Conservation (phyloP, 2,797 vertebrate genomes). For the Labeo calbasu region DNA sequence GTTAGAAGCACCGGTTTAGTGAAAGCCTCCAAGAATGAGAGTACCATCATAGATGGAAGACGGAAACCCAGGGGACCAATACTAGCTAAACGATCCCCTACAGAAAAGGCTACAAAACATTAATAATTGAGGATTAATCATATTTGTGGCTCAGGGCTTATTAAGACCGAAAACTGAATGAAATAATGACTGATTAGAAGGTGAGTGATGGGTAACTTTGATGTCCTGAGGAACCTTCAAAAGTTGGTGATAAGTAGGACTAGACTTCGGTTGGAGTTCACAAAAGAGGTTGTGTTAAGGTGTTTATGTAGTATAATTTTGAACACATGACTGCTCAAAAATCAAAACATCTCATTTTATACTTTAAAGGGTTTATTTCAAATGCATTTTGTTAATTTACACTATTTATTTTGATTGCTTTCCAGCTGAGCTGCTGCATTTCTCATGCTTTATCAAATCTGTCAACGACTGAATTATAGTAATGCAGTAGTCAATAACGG, state of each 20-base stretch:
- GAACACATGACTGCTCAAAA: background rate
- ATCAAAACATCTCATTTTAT: background rate
- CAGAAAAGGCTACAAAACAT: constrained; percentile 21
- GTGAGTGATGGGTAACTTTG: background rate
- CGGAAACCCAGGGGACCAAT: background rate
- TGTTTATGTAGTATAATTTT: background rate
- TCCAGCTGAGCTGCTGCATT: constrained; percentile 3
- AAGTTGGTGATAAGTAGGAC: background rate
- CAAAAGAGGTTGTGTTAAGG: background rate
- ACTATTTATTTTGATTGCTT: background rate
- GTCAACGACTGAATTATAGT: constrained; percentile 5
- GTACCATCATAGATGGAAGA: constrained; percentile 25
- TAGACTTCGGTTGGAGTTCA: background rate
- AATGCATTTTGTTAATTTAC: background rate
- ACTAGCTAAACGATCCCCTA: constrained; percentile 24
- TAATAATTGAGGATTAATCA: constrained; percentile 40
- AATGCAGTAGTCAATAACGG: background rate
- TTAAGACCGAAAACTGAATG: background rate
- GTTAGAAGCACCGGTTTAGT: constrained; percentile 37
- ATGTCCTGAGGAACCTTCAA: constrained; percentile 12
- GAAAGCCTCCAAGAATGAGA: constrained; percentile 24
- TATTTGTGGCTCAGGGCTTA: constrained; percentile 16
- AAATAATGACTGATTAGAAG: constrained; percentile 12
- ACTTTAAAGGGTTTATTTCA: background rate
- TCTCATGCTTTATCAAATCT: constrained; percentile 10